Evolutionary conservation across 2,888 invertebrate genomes (phyloP).

Genomic region (Deroplatys truncata): DNA sequence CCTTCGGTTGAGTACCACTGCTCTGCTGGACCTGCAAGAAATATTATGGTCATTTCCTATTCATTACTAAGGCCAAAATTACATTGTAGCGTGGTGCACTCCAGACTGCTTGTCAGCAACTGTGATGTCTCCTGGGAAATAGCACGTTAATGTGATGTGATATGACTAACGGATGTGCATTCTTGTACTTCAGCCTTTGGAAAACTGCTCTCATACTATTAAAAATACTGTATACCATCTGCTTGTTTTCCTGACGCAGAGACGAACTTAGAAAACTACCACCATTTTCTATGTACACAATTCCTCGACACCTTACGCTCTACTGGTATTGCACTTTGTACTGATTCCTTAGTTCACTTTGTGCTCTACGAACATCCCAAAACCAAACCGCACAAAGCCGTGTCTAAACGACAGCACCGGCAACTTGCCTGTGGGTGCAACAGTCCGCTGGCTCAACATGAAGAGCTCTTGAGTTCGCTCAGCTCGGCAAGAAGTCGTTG

Average conservation of each 20-base stretch:
- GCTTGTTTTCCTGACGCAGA: neutral
- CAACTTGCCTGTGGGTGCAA: neutral
- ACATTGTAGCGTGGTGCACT: too few species aligned
- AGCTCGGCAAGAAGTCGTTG: constrained; percentile 46
- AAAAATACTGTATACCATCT: neutral
- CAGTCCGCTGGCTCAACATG: constrained; percentile 41
- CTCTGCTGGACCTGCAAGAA: too few species aligned
- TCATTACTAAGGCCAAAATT: too few species aligned
- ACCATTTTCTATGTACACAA: neutral
- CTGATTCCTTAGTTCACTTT: neutral
- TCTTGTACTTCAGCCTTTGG: neutral
- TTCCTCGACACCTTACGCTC: neutral
- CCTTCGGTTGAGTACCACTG: neutral
- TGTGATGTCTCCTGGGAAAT: neutral
- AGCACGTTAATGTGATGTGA: neutral
- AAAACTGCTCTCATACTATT: neutral
- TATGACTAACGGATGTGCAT: neutral
- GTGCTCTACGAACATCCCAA: neutral
- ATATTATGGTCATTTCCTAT: too few species aligned
- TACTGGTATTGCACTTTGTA: neutral
- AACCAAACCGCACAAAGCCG: neutral
- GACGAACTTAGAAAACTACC: neutral
- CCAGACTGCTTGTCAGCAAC: too few species aligned
- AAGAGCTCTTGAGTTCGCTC: constrained; percentile 51
- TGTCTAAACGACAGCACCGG: neutral